A percentile compares a stretch with the other conserved stretches of the same genome.
Conservation (phyloP, 2,113 vertebrate genomes). For the Vimba vimba region DNA sequence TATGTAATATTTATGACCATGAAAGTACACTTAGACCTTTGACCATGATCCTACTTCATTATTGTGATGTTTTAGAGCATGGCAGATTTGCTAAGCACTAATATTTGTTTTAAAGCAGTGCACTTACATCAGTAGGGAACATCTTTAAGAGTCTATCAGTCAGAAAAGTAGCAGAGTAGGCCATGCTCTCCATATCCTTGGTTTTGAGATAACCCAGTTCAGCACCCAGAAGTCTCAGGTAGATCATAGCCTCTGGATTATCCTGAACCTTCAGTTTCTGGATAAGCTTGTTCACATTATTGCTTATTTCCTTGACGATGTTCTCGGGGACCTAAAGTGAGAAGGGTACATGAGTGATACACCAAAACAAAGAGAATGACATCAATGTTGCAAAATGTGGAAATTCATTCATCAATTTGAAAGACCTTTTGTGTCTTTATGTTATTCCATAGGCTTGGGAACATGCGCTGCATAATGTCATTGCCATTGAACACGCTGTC, state of each 20-base stretch:
- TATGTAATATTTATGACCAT: no score
- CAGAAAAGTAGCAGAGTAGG: conserved; percentile 68
- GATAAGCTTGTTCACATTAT: conserved; percentile 83
- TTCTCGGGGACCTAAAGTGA: conserved; percentile 72
- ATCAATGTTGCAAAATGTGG: conserved; percentile 36
- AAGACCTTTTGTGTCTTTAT: conserved; percentile 74
- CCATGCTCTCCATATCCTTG: conserved; percentile 78
- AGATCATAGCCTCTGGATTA: conserved; percentile 87
- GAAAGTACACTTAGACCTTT: no score
- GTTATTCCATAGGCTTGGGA: conserved; percentile 75
- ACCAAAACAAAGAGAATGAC: not conserved
- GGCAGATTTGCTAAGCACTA: not conserved
- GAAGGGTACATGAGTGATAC: not conserved
- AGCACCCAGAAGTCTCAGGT: conserved; percentile 86
- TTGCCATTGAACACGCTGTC: conserved; percentile 82
- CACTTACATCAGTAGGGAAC: conserved; percentile 72
- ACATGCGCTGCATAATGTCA: conserved; percentile 79
- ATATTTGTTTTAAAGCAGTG: not conserved
- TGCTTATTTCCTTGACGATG: conserved; percentile 79
- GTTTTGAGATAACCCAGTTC: conserved; percentile 90
- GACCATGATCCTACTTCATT: not conserved
- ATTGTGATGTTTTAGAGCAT: not conserved
- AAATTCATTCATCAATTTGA: not conserved
- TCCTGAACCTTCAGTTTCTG: conserved; percentile 77
- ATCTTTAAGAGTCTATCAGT: conserved; percentile 68